Percentiles rank a stretch among this genome's conserved stretches.
These are phyloP conservation scores for Azemiops feae DNA, from an alignment of 2,113 vertebrate species.

Conservation along the genomic window DNA sequence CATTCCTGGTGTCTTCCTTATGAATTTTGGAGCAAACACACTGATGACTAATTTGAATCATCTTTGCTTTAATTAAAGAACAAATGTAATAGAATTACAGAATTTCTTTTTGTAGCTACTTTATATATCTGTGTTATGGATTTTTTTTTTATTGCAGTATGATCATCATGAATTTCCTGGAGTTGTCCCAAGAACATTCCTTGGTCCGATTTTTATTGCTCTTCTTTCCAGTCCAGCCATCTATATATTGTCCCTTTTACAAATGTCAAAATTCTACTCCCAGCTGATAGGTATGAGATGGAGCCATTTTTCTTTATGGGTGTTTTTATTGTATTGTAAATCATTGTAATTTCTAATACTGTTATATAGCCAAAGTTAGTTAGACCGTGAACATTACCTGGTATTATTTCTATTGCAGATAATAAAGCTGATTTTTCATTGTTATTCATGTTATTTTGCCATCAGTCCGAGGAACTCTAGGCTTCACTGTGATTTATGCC, in stretches of 20 bases:
- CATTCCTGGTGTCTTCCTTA: neutral
- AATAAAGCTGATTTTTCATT: neutral
- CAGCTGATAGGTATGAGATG: conserved; percentile 80
- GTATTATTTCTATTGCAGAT: neutral
- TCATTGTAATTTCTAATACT: neutral
- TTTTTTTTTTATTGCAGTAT: conserved; percentile 75
- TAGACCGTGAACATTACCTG: neutral
- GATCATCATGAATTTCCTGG: conserved; percentile 95
- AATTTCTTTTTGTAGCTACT: neutral
- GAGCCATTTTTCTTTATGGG: neutral
- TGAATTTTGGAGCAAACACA: neutral
- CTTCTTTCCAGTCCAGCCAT: conserved; percentile 78
- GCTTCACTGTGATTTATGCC: conserved; percentile 75
- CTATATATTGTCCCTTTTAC: conserved; percentile 73
- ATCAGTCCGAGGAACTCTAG: conserved; percentile 84
- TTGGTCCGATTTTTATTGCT: conserved; percentile 85
- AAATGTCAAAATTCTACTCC: conserved; percentile 83
- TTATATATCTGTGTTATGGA: neutral
- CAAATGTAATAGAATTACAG: neutral
- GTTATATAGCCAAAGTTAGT: neutral
- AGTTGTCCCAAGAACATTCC: conserved; percentile 91
- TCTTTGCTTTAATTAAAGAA: neutral
- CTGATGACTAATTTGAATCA: neutral
- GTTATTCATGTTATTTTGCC: conserved; percentile 37
- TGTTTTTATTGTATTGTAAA: neutral